Percentiles rank a stretch among this genome's conserved stretches.
phyloP scores from a whole-genome alignment of 2,888 invertebrate species.

The Drosophila nr. perissopoda region DNA sequence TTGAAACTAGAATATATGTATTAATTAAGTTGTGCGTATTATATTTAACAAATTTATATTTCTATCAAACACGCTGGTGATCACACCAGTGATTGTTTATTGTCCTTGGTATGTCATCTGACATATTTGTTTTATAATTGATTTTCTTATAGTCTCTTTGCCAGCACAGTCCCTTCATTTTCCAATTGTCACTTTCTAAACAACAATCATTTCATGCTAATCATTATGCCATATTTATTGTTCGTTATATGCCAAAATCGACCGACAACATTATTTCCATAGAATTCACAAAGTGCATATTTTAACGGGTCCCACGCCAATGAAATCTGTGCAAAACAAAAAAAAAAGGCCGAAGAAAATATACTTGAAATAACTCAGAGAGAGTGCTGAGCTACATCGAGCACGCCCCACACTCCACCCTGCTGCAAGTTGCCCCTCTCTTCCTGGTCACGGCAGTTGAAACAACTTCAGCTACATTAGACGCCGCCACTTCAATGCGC shows the following conservation, averaged over 20 bases:
- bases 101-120: background rate
- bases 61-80: no score
- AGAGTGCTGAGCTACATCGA: slow-evolving; percentile 34
- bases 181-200: background rate
- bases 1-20: no score
- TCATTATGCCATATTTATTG: background rate
- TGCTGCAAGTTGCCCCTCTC: background rate
- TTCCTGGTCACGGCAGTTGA: slow-evolving; percentile 12
- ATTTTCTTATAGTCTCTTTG: no score
- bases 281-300: slow-evolving; percentile 27
- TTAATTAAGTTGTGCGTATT: no score
- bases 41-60: no score
- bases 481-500: slow-evolving; percentile 72
- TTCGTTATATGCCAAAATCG: slow-evolving; percentile 14
- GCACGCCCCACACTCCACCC: background rate
- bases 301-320: slow-evolving; percentile 23
- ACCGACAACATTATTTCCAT: slow-evolving; percentile 10
- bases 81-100: background rate
- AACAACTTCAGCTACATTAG: slow-evolving; percentile 71
- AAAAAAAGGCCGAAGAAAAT: slow-evolving; percentile 3
- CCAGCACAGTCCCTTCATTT: background rate
- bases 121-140: background rate
- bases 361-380: slow-evolving; percentile 49
- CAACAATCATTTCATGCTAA: background rate
- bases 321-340: slow-evolving; percentile 18